Evolutionary conservation across 2,888 invertebrate genomes (phyloP).

Genomic region (Amitus sp.): DNA sequence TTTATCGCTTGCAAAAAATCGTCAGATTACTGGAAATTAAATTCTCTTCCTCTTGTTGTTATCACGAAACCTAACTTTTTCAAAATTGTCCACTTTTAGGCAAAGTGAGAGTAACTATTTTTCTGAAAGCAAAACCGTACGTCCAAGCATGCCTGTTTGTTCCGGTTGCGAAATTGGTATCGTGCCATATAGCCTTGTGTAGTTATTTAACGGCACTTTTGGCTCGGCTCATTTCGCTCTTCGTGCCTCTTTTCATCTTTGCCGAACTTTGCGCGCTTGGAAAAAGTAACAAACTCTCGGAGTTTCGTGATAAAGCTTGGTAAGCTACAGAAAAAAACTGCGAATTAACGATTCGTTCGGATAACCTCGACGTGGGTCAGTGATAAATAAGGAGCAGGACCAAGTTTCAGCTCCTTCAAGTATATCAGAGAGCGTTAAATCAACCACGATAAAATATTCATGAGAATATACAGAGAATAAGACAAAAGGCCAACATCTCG

Average conservation of each 20-base stretch:
- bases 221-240: conserved; percentile 1
- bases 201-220: conserved; percentile 18
- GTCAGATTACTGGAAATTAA: too few species aligned
- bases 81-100: too few species aligned
- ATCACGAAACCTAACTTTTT: too few species aligned
- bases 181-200: conserved; percentile 22
- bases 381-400: conserved; percentile 17
- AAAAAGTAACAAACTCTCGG: not conserved
- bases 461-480: too few species aligned
- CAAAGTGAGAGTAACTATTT: not conserved
- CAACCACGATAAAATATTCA: conserved; percentile 7
- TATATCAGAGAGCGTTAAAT: conserved; percentile 6
- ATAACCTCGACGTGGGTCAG: conserved; percentile 40
- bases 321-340: conserved; percentile 34
- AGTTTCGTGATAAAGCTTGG: conserved; percentile 29
- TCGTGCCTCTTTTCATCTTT: conserved; percentile 5
- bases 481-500: not conserved
- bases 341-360: conserved; percentile 43
- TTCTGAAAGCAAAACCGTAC: not conserved
- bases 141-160: not conserved
- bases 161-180: not conserved
- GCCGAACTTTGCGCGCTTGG: conserved; percentile 16
- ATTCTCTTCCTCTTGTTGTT: too few species aligned
- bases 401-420: conserved; percentile 1
- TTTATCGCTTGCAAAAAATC: too few species aligned